Evolutionary conservation across 2,888 invertebrate species (phyloP).

Genomic region (Terebella lapidaria): DNA sequence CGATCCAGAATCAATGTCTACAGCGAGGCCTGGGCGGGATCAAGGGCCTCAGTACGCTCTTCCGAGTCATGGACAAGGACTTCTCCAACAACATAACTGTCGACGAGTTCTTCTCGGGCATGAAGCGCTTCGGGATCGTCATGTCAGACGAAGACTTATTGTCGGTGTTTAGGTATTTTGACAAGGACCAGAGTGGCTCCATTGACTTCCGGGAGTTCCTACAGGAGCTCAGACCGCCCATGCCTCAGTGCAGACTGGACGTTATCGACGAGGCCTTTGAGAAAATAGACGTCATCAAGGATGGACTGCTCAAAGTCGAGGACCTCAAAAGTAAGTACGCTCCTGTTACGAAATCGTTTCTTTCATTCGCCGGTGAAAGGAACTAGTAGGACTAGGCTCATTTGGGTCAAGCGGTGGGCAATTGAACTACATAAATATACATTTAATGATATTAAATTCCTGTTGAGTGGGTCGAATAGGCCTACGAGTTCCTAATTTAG

Average conservation of each 20-base stretch:
- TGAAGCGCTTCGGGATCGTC: constrained; percentile 25
- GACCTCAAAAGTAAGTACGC: constrained; percentile 37
- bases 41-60: constrained; percentile 15
- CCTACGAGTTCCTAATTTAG: no score
- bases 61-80: constrained; percentile 21
- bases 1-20: constrained; percentile 11
- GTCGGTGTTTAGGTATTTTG: constrained; percentile 34
- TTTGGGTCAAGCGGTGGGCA: no score
- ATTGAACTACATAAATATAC: no score
- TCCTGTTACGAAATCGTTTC: no score
- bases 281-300: constrained; percentile 38
- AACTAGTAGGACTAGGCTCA: no score
- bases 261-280: constrained; percentile 41
- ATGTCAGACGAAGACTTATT: constrained; percentile 30
- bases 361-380: no score
- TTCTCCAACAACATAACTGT: constrained; percentile 31
- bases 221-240: constrained; percentile 32
- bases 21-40: constrained; percentile 11
- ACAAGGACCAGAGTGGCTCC: constrained; percentile 31
- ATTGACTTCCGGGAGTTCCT: constrained; percentile 45
- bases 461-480: no score
- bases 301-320: constrained; percentile 35
- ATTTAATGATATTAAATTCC: no score
- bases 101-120: constrained; percentile 37
- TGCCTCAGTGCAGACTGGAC: constrained; percentile 28